Evolutionary conservation across 2,888 invertebrate genomes (phyloP).

Genomic region (Geotrupes spiniger): DNA sequence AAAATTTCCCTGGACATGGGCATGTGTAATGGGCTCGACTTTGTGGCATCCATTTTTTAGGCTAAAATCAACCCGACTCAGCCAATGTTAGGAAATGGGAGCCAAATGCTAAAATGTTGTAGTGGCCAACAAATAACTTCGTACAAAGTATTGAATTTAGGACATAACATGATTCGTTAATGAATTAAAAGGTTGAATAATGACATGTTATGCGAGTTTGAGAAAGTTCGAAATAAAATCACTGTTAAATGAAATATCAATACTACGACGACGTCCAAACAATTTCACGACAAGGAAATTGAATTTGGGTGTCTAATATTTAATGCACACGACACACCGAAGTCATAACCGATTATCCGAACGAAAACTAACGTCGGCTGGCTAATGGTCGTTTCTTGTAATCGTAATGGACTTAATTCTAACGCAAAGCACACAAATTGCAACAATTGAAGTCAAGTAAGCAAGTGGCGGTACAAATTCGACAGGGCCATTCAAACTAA

Average conservation of each 20-base stretch:
- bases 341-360: slow-evolving; percentile 18
- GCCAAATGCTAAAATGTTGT: no score
- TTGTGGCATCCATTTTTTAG: no score
- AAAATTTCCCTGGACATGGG: no score
- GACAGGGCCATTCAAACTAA: slow-evolving; percentile 27
- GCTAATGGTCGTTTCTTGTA: slow-evolving; percentile 30
- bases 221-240: no score
- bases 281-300: slow-evolving; percentile 14
- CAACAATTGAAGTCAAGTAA: slow-evolving; percentile 22
- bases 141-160: no score
- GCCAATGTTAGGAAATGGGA: no score
- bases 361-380: slow-evolving; percentile 20
- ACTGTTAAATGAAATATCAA: background rate
- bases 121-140: no score
- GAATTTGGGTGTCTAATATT: slow-evolving; percentile 17
- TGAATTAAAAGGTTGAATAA: no score
- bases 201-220: no score
- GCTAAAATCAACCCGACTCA: no score
- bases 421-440: slow-evolving; percentile 23
- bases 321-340: slow-evolving; percentile 8
- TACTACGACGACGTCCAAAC: background rate
- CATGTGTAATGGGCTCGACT: no score
- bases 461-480: slow-evolving; percentile 24
- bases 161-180: no score
- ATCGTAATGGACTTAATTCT: slow-evolving; percentile 29